Conservation (phyloP, 2,113 vertebrate genomes). For the Microtus montanus region DNA sequence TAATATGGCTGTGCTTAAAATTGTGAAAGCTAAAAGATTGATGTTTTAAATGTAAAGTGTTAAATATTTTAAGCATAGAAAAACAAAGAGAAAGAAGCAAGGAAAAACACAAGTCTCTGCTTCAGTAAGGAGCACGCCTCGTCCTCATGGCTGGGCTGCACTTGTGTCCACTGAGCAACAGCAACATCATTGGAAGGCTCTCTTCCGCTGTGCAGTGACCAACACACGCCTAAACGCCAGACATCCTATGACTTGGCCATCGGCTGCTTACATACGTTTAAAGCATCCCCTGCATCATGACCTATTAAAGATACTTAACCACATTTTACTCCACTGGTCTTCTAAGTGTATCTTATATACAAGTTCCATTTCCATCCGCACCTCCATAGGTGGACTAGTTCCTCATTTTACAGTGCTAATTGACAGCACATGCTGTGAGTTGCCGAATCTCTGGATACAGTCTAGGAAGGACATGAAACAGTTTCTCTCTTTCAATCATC, state of each 20-base stretch:
- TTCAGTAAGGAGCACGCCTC: not conserved
- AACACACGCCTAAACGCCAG: not conserved
- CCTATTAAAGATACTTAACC: conserved; percentile 26
- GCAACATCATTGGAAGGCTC: not conserved
- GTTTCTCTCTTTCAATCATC: conserved; percentile 57
- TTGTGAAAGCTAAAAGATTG: conserved; percentile 36
- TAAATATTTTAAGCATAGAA: conserved; percentile 37
- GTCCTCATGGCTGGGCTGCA: not conserved
- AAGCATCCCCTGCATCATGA: not conserved
- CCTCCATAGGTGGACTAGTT: not conserved
- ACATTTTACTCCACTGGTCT: not conserved
- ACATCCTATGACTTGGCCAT: not conserved
- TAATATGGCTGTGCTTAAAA: not conserved
- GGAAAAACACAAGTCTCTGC: not conserved
- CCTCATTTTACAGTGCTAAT: not conserved
- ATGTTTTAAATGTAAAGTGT: not conserved
- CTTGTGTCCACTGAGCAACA: not conserved
- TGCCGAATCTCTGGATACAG: conserved; percentile 12
- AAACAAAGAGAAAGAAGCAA: not conserved
- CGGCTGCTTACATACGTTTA: not conserved
- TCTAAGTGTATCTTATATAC: not conserved
- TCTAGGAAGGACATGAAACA: conserved; percentile 10
- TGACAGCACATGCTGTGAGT: not conserved
- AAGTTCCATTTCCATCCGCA: conserved; percentile 25
- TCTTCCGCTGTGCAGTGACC: not conserved